Base-by-base conservation (phyloP, 2,797 vertebrate species). In the Graptemys geographica region DNA sequence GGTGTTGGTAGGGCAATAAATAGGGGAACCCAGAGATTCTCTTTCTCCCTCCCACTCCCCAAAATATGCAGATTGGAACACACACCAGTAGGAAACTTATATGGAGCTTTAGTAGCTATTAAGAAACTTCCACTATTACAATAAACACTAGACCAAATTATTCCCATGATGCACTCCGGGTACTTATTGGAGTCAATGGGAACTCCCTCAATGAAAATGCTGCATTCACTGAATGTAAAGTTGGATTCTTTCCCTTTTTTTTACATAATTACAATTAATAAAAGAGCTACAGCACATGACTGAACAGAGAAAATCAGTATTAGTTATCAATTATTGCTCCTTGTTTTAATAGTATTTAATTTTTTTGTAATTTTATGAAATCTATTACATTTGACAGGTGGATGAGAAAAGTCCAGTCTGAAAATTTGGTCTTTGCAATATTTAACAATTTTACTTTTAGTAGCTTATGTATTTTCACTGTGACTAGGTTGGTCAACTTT, bases 41-140 rank as follows among this genome's bases (percentile, higher is more conserved):
- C 83, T 7, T 49, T 88, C 10, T 88, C 87, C 86, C 84, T 4
- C 1, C 6, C 84, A 2, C 53, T 47, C 21, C 41, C 83, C 55
- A 84, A 88, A 90, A 86, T 18, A 44, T 82, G 33, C 41, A 83
- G 62, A 95, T 49, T 79, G 3, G 52, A 92, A 52, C 9, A 53
- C 41, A 5, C 21, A 44, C 0, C 69, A 49, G 37, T 13, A 79
- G 21, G 31, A 94, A 86, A 84, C 6, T 74, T 8, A 11, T 84
- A 37, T 56, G 6, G 55, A 37, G 55, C 53, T 11, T 51, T 51
- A 51, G 51, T 6, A 41, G 41, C 41, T 47, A 8, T 84, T 84
- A 87, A 23, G 83, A 83, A 37, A 55, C 37, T 93, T 56, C 13
- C 27, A 5, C 31, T 15, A n/a, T 23, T 47, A 31, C 41, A 55